Evolutionary conservation across 2,113 vertebrate genomes (phyloP).

Genomic region (Rattus norvegicus): DNA sequence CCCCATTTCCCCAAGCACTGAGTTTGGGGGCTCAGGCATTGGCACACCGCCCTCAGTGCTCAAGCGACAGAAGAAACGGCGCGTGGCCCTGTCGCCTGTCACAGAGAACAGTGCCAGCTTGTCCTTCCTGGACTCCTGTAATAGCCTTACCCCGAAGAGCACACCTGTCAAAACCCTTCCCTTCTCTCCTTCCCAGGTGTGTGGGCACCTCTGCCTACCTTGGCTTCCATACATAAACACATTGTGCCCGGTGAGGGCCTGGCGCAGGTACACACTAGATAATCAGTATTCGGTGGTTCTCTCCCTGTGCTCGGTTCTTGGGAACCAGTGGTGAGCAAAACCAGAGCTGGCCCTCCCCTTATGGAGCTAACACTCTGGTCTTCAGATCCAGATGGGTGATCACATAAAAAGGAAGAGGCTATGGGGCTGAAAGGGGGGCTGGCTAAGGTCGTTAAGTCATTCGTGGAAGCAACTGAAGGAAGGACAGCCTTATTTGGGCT

Average conservation of each 20-base stretch:
- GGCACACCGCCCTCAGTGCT: constrained; percentile 93
- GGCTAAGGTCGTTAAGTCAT: neutral
- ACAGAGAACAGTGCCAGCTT: constrained; percentile 83
- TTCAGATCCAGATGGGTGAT: neutral
- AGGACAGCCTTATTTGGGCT: neutral
- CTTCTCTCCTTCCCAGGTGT: constrained; percentile 98
- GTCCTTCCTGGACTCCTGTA: constrained; percentile 89
- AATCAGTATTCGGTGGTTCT: neutral
- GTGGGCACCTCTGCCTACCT: neutral
- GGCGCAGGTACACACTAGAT: too few species aligned
- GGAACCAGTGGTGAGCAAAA: neutral
- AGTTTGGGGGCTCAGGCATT: constrained; percentile 81
- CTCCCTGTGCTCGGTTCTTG: neutral
- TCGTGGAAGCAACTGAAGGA: neutral
- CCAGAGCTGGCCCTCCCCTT: neutral
- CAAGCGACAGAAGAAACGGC: constrained; percentile 92
- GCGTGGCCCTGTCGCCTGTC: constrained; percentile 91
- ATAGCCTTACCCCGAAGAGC: constrained; percentile 96
- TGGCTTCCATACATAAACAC: rapidly evolving
- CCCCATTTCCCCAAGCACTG: constrained; percentile 93
- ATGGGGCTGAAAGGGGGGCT: rapidly evolving
- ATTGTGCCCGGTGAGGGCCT: neutral
- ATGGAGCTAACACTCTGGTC: neutral
- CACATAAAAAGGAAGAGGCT: too few species aligned
- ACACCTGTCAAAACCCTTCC: constrained; percentile 96